Conservation (phyloP, 2,797 vertebrate genomes). For the Phrynocephalus vlangalii region DNA sequence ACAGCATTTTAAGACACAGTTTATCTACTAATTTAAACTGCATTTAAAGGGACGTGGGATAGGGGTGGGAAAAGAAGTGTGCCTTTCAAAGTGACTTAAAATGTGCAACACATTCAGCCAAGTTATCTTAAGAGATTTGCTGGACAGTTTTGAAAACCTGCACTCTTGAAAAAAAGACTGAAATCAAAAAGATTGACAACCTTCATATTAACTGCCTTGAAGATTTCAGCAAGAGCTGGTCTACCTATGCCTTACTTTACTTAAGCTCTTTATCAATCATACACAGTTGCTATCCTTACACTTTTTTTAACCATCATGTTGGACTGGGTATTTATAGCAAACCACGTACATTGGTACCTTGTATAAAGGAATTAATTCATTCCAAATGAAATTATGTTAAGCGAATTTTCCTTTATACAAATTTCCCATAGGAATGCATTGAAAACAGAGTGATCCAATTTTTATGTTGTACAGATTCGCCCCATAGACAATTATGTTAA, state of each 20-base stretch:
- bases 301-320: not conserved
- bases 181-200: constrained; percentile 4
- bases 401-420: too few species aligned
- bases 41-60: too few species aligned
- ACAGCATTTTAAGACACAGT: too few species aligned
- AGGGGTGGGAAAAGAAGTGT: not conserved
- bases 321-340: not conserved
- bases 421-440: too few species aligned
- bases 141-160: constrained; percentile 9
- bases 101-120: constrained; percentile 2
- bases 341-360: too few species aligned
- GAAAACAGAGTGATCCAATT: too few species aligned
- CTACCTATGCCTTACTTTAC: not conserved
- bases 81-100: not conserved
- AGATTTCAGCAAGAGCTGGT: not conserved
- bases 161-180: constrained; percentile 28
- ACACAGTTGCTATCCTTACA: constrained; percentile 17
- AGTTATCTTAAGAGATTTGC: not conserved
- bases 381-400: too few species aligned
- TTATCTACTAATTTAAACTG: too few species aligned
- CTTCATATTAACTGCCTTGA: not conserved
- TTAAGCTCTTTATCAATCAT: constrained; percentile 31
- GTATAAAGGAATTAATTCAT: too few species aligned
- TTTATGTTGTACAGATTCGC: too few species aligned
- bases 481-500: too few species aligned